A percentile compares a stretch with the other conserved stretches of the same genome.
phyloP scores from a whole-genome alignment of 2,888 invertebrate genomes.

The Melolontha melolontha region DNA sequence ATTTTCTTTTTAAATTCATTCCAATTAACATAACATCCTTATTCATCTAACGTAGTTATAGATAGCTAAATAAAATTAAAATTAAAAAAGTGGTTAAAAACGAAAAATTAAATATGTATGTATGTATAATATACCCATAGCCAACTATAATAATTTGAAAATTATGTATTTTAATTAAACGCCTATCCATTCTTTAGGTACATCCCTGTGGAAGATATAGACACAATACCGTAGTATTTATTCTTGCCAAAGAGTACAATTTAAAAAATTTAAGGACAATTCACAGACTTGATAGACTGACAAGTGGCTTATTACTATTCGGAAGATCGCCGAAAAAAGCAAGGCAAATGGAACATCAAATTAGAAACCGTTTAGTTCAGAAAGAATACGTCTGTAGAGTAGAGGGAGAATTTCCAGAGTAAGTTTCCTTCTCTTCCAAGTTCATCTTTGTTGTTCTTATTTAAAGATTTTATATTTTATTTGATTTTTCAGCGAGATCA shows the following conservation, averaged over 20 bases:
- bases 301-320: conserved; percentile 91
- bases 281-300: conserved; percentile 95
- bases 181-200: conserved; percentile 72
- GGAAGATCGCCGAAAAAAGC: conserved; percentile 95
- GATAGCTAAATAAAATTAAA: too few relatives aligned
- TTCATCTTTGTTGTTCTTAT: too few relatives aligned
- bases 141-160: background rate
- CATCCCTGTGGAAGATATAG: conserved; percentile 99
- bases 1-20: background rate
- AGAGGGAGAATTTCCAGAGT: conserved; percentile 94
- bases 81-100: background rate
- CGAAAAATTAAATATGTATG: too few relatives aligned
- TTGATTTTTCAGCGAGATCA: conserved; percentile 72
- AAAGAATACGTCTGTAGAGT: conserved; percentile 97
- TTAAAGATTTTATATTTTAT: conserved; percentile 14
- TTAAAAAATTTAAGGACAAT: conserved; percentile 93
- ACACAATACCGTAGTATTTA: conserved; percentile 96
- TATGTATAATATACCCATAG: too few relatives aligned
- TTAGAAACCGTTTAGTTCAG: conserved; percentile 89
- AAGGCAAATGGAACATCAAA: conserved; percentile 94
- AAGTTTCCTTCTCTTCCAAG: conserved; percentile 63
- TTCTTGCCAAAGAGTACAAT: conserved; percentile 96
- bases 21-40: too few relatives aligned
- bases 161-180: background rate
- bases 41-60: too few relatives aligned